Percentiles rank a stretch among this genome's conserved stretches.
phyloP scores from a whole-genome alignment of 2,113 vertebrate species.

The Anolis sagrei region DNA sequence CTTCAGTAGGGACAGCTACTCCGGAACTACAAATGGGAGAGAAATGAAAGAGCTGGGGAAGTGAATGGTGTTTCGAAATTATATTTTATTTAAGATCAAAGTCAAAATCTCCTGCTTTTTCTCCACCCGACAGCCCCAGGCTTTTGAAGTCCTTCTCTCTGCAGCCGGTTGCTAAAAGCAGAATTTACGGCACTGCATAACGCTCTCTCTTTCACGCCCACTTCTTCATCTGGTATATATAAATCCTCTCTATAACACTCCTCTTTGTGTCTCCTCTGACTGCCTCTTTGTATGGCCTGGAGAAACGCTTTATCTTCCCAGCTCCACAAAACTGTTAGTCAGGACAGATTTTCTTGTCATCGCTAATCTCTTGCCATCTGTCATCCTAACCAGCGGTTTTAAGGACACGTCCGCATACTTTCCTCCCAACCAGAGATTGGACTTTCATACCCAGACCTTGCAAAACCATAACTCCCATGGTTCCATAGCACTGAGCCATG shows the following conservation, averaged over 20 bases:
- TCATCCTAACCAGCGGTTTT: background rate
- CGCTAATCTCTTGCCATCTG: constrained; percentile 20
- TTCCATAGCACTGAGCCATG: too few species aligned
- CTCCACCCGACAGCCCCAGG: too few species aligned
- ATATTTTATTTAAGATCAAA: background rate
- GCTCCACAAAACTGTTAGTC: background rate
- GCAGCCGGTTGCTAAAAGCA: background rate
- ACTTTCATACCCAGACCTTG: too few species aligned
- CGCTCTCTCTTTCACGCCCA: too few species aligned
- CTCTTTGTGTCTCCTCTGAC: too few species aligned
- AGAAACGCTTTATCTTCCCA: background rate
- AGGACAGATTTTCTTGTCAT: background rate
- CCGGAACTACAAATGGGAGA: background rate
- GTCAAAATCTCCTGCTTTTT: background rate
- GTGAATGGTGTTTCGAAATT: background rate
- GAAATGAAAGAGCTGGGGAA: background rate
- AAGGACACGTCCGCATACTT: background rate
- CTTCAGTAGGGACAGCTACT: background rate
- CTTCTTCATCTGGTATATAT: background rate
- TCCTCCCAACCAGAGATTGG: too few species aligned
- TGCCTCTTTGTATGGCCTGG: background rate
- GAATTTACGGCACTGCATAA: background rate
- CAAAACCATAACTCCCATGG: too few species aligned
- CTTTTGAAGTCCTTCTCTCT: constrained; percentile 5
- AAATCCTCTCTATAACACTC: too few species aligned